Conservation (phyloP, 2,113 vertebrate species). For the Candoia aspera region DNA sequence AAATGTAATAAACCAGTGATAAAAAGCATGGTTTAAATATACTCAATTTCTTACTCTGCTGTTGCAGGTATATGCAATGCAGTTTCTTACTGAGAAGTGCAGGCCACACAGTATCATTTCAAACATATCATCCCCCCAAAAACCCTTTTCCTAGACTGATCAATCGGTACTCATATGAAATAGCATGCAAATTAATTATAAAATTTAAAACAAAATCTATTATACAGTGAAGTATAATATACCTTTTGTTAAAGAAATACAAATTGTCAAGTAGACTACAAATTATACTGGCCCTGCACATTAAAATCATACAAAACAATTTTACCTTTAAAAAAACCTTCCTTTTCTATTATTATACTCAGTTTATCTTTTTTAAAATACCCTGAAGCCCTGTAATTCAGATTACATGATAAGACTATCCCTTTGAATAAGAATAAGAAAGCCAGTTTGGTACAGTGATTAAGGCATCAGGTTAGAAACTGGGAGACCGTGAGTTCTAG, state of each 20-base stretch:
- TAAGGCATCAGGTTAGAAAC: too few species aligned
- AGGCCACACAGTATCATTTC: slow-evolving; percentile 36
- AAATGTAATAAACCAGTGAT: slow-evolving; percentile 68
- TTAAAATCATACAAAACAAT: background rate
- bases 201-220: too few species aligned
- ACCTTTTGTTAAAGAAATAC: slow-evolving; percentile 27
- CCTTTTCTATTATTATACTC: background rate
- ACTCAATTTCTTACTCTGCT: slow-evolving; percentile 33
- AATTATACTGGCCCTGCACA: slow-evolving; percentile 18
- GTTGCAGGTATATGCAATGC: slow-evolving; percentile 43
- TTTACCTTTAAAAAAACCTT: background rate
- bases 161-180: too few species aligned
- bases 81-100: slow-evolving; percentile 43
- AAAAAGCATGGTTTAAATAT: slow-evolving; percentile 63
- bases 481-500: too few species aligned
- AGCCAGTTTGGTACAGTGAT: too few species aligned
- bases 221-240: slow-evolving; percentile 31
- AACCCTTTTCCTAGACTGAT: too few species aligned
- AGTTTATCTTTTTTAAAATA: background rate
- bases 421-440: too few species aligned
- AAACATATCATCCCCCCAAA: too few species aligned
- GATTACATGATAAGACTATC: too few species aligned
- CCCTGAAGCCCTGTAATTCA: too few species aligned
- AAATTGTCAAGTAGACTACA: slow-evolving; percentile 31
- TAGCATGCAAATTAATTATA: too few species aligned